Evolutionary conservation across 2,113 vertebrate species (phyloP), one percentile per base, ranked within the genome.

Genomic region (Aphyosemion australe): DNA sequence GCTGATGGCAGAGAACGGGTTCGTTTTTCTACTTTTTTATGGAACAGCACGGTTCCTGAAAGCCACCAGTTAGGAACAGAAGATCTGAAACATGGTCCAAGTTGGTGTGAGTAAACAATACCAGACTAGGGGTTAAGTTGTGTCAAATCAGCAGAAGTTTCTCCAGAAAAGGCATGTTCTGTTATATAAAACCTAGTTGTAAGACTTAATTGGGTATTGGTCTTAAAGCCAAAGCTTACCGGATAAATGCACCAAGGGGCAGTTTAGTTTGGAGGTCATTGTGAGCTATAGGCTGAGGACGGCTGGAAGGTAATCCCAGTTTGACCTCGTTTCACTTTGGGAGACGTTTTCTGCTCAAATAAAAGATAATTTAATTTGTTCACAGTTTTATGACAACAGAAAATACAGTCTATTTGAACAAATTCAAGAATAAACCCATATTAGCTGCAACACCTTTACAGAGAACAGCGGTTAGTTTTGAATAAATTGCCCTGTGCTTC

Each of bases 171-270:
- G 42, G 26, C 11, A 15, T 43, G 34, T 52, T 61, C 59, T 41
- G 65, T 56, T 65, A 70, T 79, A 55, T 72, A 58, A 13, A 65
- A 60, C 61, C 60, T 26, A 0, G 18, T 53, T 39, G 11, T 54
- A 47, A 60, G 72, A 43, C 65, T 68, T 83, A 72, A 85, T 67
- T 82, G 78, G 34, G 19, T 63, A 43, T 71, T 65, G 80, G 77
- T 75, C 80, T 75, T 80, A 78, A 19, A 84, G 83, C 74, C 57
- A 75, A 75, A 83, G 81, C 76, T 79, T 67, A 74, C 55, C 73
- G 84, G 65, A 69, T 53, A 51, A 43, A 68, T 18, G 62, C 71
- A 76, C 64, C 64, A 14, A 69, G 69, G 55, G 70, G 53, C 77
- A 73, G 70, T 76, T 74, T 16, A 66, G 43, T 65, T 73, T 69